Conservation (phyloP, 2,113 vertebrate genomes). For the Cololabis saira region DNA sequence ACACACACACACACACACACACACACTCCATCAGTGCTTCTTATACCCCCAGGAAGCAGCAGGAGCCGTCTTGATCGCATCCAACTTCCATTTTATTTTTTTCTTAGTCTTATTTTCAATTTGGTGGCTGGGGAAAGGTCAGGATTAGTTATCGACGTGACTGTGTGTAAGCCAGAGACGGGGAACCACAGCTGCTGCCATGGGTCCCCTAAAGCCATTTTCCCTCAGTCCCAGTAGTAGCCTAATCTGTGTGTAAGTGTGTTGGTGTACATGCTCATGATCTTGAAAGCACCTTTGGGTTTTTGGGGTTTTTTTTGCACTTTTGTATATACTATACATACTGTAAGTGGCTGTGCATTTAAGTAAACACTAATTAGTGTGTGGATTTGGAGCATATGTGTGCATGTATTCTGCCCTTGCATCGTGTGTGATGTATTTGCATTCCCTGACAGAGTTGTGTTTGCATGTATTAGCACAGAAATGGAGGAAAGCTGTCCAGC, state of each 20-base stretch:
- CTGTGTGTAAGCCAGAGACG: constrained; percentile 75
- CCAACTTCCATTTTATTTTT: constrained; percentile 80
- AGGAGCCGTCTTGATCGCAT: constrained; percentile 77
- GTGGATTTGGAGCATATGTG: constrained; percentile 6
- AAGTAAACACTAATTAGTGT: constrained; percentile 26
- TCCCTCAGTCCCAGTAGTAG: constrained; percentile 65
- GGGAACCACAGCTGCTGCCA: constrained; percentile 68
- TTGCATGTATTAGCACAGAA: constrained; percentile 54
- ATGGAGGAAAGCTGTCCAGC: constrained; percentile 23
- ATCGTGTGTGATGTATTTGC: constrained; percentile 14
- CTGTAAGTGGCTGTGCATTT: constrained; percentile 24
- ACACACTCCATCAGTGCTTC: neutral
- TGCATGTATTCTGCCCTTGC: constrained; percentile 18
- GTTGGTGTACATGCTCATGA: constrained; percentile 4
- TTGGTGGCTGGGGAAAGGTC: constrained; percentile 82
- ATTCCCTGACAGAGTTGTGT: constrained; percentile 24
- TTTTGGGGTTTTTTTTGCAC: constrained; percentile 13
- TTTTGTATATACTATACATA: constrained; percentile 14
- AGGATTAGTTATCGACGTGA: constrained; percentile 86
- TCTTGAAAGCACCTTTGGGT: constrained; percentile 16
- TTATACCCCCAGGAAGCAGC: constrained; percentile 58
- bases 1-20: too few relatives aligned
- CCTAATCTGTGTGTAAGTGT: constrained; percentile 69
- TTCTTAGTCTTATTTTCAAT: constrained; percentile 85
- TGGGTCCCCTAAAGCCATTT: constrained; percentile 77